Evolutionary conservation across 2,113 vertebrate species (phyloP), one percentile per base, ranked within the genome.

Genomic region (Dasyornis broadbenti): DNA sequence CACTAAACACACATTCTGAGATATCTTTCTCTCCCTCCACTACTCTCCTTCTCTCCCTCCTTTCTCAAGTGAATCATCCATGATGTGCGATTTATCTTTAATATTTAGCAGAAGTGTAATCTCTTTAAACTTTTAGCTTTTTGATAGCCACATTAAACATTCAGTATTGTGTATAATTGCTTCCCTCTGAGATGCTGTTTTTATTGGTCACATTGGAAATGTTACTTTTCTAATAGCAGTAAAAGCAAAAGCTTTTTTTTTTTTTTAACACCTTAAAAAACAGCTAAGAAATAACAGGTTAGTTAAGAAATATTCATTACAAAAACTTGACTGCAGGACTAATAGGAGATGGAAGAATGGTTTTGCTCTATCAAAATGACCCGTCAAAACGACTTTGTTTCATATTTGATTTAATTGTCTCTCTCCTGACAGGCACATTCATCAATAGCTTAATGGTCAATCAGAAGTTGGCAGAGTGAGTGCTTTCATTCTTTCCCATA

Each of bases 391-490:
- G 98, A 99, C 99, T 99, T 99, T 99, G 99, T 99, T 99, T 99
- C 99, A 99, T 99, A 99, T 99, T 99, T 99, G 99, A 99, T 99
- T 99, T 99, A 99, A 99, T 99, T 99, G 99, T 99, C 99, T 99
- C 98, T 98, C 98, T 98, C 98, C 98, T 99, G 99, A 99, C 99
- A 99, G 99, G 98, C 98, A 99, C 99, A 99, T 99, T 99, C 98
- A 99, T 99, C 99, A 99, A 98, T 99, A 99, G 99, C 98, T 98
- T 99, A 99, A 99, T 99, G 99, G 99, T 99, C 99, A 99, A 99
- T 99, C 99, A 99, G 98, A 99, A 98, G 98, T 99, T 99, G 98
- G 98, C 98, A 99, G 99, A 98, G 97, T 98, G 98, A 98, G 98
- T 98, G 98, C 98, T 99, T 98, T 98, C 98, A 98, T 99, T 99